phyloP scores from a whole-genome alignment of 2,888 invertebrate genomes.

The Hydropsyche betteni region DNA sequence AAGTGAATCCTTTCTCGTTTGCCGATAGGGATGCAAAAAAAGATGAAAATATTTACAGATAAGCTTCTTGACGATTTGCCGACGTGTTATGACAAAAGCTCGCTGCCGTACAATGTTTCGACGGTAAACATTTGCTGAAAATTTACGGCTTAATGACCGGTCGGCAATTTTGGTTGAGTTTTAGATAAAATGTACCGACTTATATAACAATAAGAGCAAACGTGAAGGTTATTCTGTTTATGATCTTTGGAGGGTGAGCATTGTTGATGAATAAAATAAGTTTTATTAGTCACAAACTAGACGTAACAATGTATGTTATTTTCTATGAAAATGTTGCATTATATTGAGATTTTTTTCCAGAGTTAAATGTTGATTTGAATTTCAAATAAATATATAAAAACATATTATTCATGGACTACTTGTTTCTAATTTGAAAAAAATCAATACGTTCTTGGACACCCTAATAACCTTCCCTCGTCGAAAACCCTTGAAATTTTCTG shows the following conservation, averaged over 20 bases:
- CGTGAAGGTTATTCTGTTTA: background rate
- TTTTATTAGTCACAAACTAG: too few species aligned
- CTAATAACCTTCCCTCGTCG: background rate
- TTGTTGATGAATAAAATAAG: too few species aligned
- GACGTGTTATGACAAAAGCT: conserved; percentile 24
- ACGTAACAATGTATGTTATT: too few species aligned
- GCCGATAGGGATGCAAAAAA: background rate
- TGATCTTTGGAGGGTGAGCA: background rate
- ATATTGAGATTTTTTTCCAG: too few species aligned
- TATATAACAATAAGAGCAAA: conserved; percentile 1
- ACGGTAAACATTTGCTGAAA: conserved; percentile 13
- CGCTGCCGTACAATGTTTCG: background rate
- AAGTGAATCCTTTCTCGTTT: background rate
- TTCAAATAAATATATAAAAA: too few species aligned
- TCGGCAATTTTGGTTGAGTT: conserved; percentile 5
- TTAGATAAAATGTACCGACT: background rate
- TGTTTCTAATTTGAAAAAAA: too few species aligned
- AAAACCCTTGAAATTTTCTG: background rate
- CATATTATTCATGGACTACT: too few species aligned
- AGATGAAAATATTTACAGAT: conserved; percentile 1
- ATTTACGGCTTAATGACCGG: conserved; percentile 24
- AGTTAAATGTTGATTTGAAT: too few species aligned
- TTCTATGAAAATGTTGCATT: too few species aligned
- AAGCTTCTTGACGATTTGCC: background rate
- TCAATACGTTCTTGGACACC: too few species aligned